These are phyloP conservation scores for Gorsachius magnificus DNA, from an alignment of 2,797 vertebrate genomes.

Conservation along the genomic window DNA sequence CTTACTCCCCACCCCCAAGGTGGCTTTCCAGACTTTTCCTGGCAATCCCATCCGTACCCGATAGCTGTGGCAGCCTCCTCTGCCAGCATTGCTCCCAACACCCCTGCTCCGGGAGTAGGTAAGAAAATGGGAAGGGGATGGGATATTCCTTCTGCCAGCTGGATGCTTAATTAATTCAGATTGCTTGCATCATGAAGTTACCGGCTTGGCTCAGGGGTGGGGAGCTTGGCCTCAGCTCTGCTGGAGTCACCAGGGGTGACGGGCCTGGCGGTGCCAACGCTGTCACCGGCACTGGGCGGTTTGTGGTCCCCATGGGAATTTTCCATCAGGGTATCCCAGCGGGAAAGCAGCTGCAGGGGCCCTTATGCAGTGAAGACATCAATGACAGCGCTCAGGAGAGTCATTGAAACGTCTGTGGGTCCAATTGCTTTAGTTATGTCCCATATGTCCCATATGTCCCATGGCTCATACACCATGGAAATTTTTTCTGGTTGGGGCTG, in stretches of 20 bases:
- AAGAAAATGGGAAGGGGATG: neutral
- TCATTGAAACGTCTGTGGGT: neutral
- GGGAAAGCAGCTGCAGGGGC: neutral
- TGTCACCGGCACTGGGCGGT: neutral
- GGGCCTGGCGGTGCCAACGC: neutral
- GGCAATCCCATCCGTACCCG: neutral
- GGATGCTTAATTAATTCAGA: neutral
- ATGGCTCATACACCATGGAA: neutral
- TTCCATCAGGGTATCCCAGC: neutral
- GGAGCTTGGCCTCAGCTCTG: neutral
- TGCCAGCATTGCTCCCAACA: neutral
- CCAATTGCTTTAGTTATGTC: neutral
- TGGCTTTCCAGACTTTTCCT: neutral
- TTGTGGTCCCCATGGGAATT: fast-evolving
- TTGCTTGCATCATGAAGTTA: neutral
- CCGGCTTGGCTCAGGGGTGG: neutral
- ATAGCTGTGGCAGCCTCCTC: neutral
- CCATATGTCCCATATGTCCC: neutral
- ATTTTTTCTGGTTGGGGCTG: neutral
- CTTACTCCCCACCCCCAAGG: neutral
- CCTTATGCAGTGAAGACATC: neutral
- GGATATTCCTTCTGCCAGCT: neutral
- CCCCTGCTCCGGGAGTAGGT: neutral
- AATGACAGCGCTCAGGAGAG: neutral
- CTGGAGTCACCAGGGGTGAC: neutral